Base-by-base conservation (phyloP, 1,140 invertebrate genomes). In the Cardiocondyla obscurior region DNA sequence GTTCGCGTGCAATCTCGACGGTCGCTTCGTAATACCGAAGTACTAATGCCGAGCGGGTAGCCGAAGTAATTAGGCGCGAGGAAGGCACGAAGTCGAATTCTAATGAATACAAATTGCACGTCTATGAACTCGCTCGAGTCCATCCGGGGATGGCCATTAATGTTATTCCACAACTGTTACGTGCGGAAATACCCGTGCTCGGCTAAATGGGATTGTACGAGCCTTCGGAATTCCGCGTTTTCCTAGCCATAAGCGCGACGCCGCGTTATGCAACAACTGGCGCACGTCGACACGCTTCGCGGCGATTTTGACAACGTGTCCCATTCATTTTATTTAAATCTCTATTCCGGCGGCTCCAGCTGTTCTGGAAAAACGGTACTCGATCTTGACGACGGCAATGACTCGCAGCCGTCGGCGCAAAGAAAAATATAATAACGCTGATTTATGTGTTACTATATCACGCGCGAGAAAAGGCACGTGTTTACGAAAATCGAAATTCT, bases 271-370 rank as follows among this genome's bases (percentile, higher is more conserved):
- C 79, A 90, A 91, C 73, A 7, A 55, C 55, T 53, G 81, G 33
- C 82, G 85, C 87, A 88, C 87, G 67, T 87, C 88, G 89, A 87
- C 85, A 90, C 88, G 90, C 88, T 88, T 67, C 76, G 64, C 22
- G 86, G n/a, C n/a, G 73, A 53, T 88, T 91, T 91, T 88, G 89
- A 89, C 89, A 89, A 85, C 85, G 82, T 76, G 84, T 70, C 88
- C 79, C 87, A 90, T 90, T 89, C 85, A 89, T 90, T n/a, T n/a
- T 87, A 86, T 70, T 88, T 46, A 39, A 81, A 81, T 84, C 44
- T 16, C 36, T 39, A n/a, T n/a, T n/a, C 22, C 49, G 33, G 16
- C 46, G 46, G 12, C 42, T 58, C 25, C 58, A 65, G 46, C 53
- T 53, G 58, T 49, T 55, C 22, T 8, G 65, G 30, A 60, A 57